phyloP scores from a whole-genome alignment of 2,797 vertebrate species.

The Emydoidea blandingii region DNA sequence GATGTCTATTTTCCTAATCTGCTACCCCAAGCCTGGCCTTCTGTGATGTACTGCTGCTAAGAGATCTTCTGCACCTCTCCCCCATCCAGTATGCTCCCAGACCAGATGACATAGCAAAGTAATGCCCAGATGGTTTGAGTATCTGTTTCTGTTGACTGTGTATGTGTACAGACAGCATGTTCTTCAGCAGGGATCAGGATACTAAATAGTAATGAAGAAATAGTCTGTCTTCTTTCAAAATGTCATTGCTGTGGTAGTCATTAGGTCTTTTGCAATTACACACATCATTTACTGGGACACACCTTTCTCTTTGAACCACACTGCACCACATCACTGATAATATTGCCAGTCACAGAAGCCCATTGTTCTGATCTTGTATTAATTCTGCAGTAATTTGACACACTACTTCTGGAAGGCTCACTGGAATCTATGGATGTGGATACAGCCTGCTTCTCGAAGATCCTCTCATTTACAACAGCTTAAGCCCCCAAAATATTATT shows the following conservation, averaged over 20 bases:
- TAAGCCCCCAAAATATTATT: background rate
- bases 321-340: background rate
- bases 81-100: background rate
- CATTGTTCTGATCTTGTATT: background rate
- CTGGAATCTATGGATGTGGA: background rate
- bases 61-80: background rate
- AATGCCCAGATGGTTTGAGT: background rate
- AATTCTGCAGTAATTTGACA: background rate
- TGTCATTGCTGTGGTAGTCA: background rate
- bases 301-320: background rate
- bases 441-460: background rate
- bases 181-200: background rate
- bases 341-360: background rate
- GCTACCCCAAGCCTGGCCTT: background rate
- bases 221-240: background rate
- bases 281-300: too few species aligned
- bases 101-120: background rate
- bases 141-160: accelerated
- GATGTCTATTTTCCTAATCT: background rate
- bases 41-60: background rate
- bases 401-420: background rate
- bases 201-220: background rate
- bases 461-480: background rate
- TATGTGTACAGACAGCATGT: background rate
- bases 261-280: background rate